Evolutionary conservation across 2,113 vertebrate genomes (phyloP).

Genomic region (Vireo altiloquus): DNA sequence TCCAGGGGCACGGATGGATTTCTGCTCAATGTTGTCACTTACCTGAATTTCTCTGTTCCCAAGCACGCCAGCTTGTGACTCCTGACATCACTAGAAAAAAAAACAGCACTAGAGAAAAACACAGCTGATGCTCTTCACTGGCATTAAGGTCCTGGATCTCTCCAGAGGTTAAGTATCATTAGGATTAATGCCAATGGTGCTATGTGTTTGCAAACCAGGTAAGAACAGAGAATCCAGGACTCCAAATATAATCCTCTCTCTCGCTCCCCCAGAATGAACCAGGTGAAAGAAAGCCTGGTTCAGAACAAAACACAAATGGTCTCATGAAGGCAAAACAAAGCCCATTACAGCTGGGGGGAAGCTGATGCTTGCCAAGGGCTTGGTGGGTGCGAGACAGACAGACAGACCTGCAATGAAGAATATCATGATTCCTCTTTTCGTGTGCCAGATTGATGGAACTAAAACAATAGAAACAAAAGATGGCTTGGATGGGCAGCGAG

Average conservation of each 20-base stretch:
- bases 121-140: background rate
- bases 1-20: background rate
- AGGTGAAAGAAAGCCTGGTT: background rate
- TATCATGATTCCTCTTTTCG: background rate
- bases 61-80: background rate
- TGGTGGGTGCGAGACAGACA: background rate
- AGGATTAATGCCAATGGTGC: background rate
- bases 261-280: background rate
- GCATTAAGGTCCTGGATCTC: background rate
- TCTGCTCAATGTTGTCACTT: background rate
- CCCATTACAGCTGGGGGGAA: background rate
- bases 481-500: background rate
- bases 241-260: background rate
- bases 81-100: background rate
- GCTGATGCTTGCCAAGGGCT: background rate
- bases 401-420: background rate
- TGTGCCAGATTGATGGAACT: conserved; percentile 5
- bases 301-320: background rate
- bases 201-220: background rate
- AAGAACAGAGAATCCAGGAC: background rate
- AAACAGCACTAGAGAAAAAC: background rate
- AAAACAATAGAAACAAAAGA: conserved; percentile 54
- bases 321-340: conserved; percentile 16
- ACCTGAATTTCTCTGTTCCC: conserved; percentile 4
- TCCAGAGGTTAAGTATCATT: background rate